A percentile compares a stretch with the other conserved stretches of the same genome.
phyloP scores from a whole-genome alignment of 64 coral and sea anemone species.

The Dendronephthya gigantea region DNA sequence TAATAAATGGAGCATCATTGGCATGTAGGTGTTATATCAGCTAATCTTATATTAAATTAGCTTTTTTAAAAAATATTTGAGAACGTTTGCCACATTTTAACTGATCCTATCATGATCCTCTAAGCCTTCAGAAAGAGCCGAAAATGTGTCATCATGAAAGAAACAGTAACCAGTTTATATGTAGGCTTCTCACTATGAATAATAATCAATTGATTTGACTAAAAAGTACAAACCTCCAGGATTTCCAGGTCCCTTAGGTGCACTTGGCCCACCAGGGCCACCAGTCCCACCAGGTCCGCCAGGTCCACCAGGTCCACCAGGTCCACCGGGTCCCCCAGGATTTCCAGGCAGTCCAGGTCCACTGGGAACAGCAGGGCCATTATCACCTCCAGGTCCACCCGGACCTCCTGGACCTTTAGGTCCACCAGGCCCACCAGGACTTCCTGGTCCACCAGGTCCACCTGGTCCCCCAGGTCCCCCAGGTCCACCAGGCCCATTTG shows the following conservation, averaged over 20 bases:
- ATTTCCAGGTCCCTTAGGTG: conserved; percentile 30
- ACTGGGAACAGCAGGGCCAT: conserved; percentile 20
- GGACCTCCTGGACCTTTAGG: conserved; percentile 26
- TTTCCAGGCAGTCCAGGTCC: conserved; percentile 6
- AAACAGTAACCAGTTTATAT: too few relatives aligned
- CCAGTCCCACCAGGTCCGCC: conserved; percentile 21
- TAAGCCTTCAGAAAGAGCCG: too few relatives aligned
- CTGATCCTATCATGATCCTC: too few relatives aligned
- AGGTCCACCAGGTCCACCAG: conserved; percentile 28
- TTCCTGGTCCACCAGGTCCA: conserved; percentile 19
- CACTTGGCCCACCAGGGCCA: conserved; percentile 20
- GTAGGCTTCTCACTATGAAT: too few relatives aligned
- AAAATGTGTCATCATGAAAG: too few relatives aligned
- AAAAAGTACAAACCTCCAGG: too few relatives aligned
- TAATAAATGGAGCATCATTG: too few relatives aligned
- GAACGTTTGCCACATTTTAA: too few relatives aligned
- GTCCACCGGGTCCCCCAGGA: not conserved
- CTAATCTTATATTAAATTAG: too few relatives aligned
- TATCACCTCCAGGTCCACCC: conserved; percentile 25
- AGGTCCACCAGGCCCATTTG: conserved; percentile 13
- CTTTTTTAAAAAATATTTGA: too few relatives aligned
- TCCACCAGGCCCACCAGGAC: conserved; percentile 26
- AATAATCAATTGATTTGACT: too few relatives aligned
- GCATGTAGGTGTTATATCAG: too few relatives aligned
- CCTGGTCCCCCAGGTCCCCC: not conserved